Evolutionary conservation across 2,113 vertebrate genomes (phyloP).

Genomic region (Hyperoodon ampullatus): DNA sequence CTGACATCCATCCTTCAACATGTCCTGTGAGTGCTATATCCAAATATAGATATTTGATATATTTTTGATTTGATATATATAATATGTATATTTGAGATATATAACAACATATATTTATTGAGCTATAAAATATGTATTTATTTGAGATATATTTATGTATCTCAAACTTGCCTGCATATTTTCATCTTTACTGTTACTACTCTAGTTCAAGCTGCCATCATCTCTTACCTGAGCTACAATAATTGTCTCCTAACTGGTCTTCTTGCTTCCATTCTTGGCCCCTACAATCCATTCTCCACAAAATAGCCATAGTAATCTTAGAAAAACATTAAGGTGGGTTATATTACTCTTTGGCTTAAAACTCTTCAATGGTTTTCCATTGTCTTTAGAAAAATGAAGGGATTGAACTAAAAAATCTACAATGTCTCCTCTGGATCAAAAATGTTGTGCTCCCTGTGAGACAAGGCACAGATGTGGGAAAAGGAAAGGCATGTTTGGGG

Average conservation of each 20-base stretch:
- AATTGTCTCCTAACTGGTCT: neutral
- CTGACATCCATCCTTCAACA: neutral
- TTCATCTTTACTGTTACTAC: neutral
- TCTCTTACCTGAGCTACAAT: neutral
- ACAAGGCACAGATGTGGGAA: neutral
- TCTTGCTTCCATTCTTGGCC: neutral
- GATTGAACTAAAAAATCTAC: neutral
- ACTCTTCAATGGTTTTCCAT: neutral
- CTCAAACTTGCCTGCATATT: neutral
- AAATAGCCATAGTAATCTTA: neutral
- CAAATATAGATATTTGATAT: neutral
- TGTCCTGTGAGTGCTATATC: neutral
- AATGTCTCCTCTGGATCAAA: neutral
- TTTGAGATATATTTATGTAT: neutral
- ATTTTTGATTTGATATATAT: no score
- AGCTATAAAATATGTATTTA: no score
- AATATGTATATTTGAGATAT: no score
- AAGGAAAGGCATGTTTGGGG: neutral
- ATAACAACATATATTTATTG: no score
- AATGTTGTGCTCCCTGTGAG: neutral
- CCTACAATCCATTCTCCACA: neutral
- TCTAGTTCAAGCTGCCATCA: neutral
- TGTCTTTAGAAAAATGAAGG: neutral
- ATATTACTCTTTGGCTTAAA: neutral
- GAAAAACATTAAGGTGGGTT: neutral